These are phyloP conservation scores for Dysidea cf. avara DNA, from an alignment of 37 sponge, comb jelly and placozoan genomes.

Conservation along the genomic window DNA sequence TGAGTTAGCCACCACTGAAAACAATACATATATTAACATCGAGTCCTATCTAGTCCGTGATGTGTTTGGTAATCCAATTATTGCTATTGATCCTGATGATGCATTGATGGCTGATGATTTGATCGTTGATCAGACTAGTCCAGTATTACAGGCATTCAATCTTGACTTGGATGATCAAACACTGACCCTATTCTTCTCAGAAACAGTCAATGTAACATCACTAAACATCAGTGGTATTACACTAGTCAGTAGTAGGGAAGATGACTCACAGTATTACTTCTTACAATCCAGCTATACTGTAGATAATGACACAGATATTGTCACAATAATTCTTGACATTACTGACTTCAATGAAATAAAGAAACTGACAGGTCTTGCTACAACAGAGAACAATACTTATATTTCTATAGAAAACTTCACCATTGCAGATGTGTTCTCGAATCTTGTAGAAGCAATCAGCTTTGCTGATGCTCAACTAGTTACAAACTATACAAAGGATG, in stretches of 20 bases:
- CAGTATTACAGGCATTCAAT: conserved; percentile 55
- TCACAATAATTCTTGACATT: conserved; percentile 47
- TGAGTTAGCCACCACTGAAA: conserved; percentile 55
- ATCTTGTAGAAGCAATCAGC: conserved; percentile 31
- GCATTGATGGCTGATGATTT: conserved; percentile 23
- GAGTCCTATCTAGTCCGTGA: conserved; percentile 52
- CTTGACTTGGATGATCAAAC: conserved; percentile 66
- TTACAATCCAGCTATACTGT: conserved; percentile 29
- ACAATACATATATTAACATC: conserved; percentile 59
- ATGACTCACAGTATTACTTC: conserved; percentile 9
- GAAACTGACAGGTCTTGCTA: conserved; percentile 53
- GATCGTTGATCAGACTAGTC: conserved; percentile 46
- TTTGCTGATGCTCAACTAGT: conserved; percentile 37
- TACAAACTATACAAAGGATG: conserved; percentile 52
- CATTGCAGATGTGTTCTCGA: conserved; percentile 57
- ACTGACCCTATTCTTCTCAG: conserved; percentile 78
- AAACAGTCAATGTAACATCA: conserved; percentile 78
- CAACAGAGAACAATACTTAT: conserved; percentile 54
- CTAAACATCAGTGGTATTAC: conserved; percentile 54
- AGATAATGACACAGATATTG: conserved; percentile 30
- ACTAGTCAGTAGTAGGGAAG: conserved; percentile 23
- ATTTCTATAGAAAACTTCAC: conserved; percentile 28
- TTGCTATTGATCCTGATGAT: conserved; percentile 2
- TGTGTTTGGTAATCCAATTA: conserved; percentile 73
- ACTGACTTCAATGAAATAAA: conserved; percentile 87